Conservation (phyloP, 2,113 vertebrate species). For the Syrrhaptes paradoxus region DNA sequence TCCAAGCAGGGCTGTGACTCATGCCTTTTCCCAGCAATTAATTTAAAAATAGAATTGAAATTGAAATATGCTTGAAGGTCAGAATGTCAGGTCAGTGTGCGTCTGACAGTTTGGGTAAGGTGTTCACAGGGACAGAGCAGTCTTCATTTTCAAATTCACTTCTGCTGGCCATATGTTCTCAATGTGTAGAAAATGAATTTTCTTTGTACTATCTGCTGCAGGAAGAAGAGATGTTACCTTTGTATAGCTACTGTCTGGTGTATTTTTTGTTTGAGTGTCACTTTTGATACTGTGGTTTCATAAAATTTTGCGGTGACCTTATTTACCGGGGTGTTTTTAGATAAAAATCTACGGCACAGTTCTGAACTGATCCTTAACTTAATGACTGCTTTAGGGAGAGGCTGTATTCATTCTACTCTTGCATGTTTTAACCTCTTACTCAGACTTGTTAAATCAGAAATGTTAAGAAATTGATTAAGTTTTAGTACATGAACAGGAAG, state of each 20-base stretch:
- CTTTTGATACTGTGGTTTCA: not conserved
- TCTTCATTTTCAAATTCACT: not conserved
- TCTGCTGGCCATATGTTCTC: not conserved
- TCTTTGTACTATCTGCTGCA: not conserved
- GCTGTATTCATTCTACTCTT: not conserved
- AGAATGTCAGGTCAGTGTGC: not conserved
- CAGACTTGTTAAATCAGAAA: not conserved
- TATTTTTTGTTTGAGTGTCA: not conserved
- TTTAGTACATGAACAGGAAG: not conserved
- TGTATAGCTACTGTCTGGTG: not conserved
- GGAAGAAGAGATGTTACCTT: not conserved
- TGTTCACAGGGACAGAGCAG: not conserved
- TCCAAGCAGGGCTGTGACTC: constrained; percentile 32
- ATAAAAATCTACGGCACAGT: not conserved
- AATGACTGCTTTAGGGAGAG: not conserved
- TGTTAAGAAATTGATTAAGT: not conserved
- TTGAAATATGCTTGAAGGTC: constrained; percentile 43
- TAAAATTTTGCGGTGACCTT: not conserved
- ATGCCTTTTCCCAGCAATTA: constrained; percentile 56
- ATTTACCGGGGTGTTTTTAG: not conserved
- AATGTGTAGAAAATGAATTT: not conserved
- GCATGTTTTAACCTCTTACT: constrained; percentile 8
- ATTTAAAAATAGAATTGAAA: constrained; percentile 61
- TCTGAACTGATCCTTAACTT: not conserved
- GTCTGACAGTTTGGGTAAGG: not conserved